A percentile compares a stretch with the other conserved stretches of the same genome.
Evolutionary conservation across 2,888 invertebrate genomes (phyloP).

Genomic region (Troglohyphantes excavatus): DNA sequence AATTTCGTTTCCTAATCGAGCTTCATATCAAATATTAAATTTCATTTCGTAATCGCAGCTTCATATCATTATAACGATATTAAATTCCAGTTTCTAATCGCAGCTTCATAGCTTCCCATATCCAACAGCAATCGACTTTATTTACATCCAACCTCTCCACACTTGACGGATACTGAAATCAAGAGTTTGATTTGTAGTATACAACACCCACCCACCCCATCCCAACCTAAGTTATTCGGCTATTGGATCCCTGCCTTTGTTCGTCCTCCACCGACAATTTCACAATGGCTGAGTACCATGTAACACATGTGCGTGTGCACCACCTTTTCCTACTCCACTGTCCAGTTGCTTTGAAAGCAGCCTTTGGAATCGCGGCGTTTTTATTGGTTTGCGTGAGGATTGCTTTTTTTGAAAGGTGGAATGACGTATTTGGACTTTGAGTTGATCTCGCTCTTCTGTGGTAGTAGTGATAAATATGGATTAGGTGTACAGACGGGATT

Average conservation of each 20-base stretch:
- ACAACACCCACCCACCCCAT: neutral
- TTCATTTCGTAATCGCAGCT: too few species aligned
- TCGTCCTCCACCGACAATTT: constrained; percentile 22
- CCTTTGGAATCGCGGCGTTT: constrained; percentile 22
- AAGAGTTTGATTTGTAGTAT: constrained; percentile 1
- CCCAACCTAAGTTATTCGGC: neutral
- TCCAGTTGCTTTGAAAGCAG: constrained; percentile 50
- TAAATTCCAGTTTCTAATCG: too few species aligned
- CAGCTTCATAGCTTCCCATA: too few species aligned
- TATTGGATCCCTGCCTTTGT: neutral
- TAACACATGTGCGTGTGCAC: constrained; percentile 63
- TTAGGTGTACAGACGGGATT: neutral
- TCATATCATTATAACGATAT: too few species aligned
- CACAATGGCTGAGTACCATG: constrained; percentile 55
- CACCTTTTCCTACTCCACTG: constrained; percentile 40
- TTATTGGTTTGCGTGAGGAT: constrained; percentile 39
- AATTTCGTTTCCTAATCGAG: too few species aligned
- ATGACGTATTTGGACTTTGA: constrained; percentile 21
- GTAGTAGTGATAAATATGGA: neutral
- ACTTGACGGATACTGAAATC: neutral
- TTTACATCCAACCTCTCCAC: neutral
- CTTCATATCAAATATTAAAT: too few species aligned
- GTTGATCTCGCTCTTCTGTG: neutral
- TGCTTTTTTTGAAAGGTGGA: constrained; percentile 7
- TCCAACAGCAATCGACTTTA: neutral